Base-by-base conservation (phyloP, 2,888 invertebrate genomes). In the Phyllotreta striolata region DNA sequence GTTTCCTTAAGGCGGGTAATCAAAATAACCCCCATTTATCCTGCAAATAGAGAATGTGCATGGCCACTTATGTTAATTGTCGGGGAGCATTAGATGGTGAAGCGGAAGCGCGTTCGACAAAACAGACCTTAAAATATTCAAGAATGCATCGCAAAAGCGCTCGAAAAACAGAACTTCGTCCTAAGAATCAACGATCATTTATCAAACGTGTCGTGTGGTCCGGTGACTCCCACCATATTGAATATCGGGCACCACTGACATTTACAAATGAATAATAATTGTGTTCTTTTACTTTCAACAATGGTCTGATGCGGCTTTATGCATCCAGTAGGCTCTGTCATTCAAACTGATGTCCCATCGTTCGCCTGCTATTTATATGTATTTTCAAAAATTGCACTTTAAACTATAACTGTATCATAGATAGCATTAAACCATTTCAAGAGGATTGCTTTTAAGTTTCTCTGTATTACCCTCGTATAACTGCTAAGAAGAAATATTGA, bases 191-290 rank as follows among this genome's bases (percentile, higher is more conserved):
- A 74, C 72, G 75, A 81, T 81, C 81, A 81, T 81, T 81, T 81
- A 81, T 81, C 81, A 81, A 78, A 74, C 69, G 73, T 78, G 79
- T 80, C 79, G 80, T 81, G 80, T 79, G 80, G 80, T 80, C 80
- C 80, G 79, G 76, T 74, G 77, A 81, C 81, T 80, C 81, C 81
- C 78, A 81, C 80, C 79, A 80, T 81, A 82, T 82, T 81, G 80
- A 82, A 82, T 81, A 81, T 82, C 80, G 81, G 79, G 77, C 81
- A 80, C 75, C 75, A 77, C 78, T 82, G 82, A 82, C 82, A 81
- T 81, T 81, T 80, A 81, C 80, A 82, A 81, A 82, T 82, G 82
- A 81, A 82, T 81, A 81, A 81, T 81, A 81, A 81, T 82, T 81
- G 80, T 80, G 81, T 79, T 81, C 81, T 81, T 81, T 81, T 79